Evolutionary conservation across 2,888 invertebrate species (phyloP), one percentile per base, ranked within the genome.

Genomic region (Coelopa pilipes): DNA sequence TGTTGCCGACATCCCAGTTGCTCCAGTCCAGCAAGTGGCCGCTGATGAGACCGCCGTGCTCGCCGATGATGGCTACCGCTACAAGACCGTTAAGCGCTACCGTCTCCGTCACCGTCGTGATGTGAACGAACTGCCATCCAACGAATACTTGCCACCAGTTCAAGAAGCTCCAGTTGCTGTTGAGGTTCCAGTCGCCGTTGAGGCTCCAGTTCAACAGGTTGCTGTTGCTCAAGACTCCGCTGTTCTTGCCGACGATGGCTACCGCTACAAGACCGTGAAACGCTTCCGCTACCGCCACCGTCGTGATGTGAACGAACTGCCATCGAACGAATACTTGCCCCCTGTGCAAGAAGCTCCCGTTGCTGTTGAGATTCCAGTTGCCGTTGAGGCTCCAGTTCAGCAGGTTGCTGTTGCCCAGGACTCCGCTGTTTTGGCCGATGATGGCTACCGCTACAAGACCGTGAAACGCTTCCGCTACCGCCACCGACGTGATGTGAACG

Each of bases 31-130:
- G 13, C 34, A 34, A 34, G 70, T 50, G 24, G 63, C 62, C 47
- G 70, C 67, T 9, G 60, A 74, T 53, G 73, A 74, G 24, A 66
- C 75, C 11, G 67, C 76, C 65, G 75, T 72, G 4, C 73, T 78
- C 19, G 76, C 77, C 24, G 75, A 76, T 76, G 78, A 78, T 77
- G 78, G 78, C 15, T 78, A 78, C 66, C 76, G 73, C 62, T 76
- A 76, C 72, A 78, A 76, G 74, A 76, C 78, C n/a, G 76, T 77
- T 13, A 75, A 65, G 59, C 78, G 78, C 17, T 70, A 70, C 34
- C 75, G 76, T 72, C 69, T 72, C n/a, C 76, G 78, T 68, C 75
- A 71, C n/a, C 78, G 78, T 65, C 76, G 78, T 68, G 78, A 78
- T 76, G 78, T 78, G 5, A 74, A 72, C 49, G 78, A 78, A 75